Evolutionary conservation across 2,888 invertebrate species (phyloP), one percentile per base, ranked within the genome.

Genomic region (Laspeyria flexula): DNA sequence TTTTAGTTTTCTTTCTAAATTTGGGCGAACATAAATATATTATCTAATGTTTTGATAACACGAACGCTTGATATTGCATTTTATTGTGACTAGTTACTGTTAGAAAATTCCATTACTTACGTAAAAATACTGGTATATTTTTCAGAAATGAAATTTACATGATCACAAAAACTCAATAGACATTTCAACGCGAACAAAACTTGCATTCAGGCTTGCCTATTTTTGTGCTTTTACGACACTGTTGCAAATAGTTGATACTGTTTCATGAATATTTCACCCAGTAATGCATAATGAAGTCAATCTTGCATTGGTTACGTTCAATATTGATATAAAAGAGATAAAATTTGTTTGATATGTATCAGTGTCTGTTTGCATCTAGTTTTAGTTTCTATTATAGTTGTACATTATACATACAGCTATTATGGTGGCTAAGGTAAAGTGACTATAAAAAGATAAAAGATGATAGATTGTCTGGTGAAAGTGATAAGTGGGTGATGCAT

Each of bases 391-490:
- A 34, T 29, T 23, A 47, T 21, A 11, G 2, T 2, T 18, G 5
- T 25, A 46, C 40, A 46, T 46, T 42, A 48, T 37, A 42, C 35
- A 30, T 25, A 43, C 34, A 25, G 34, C 21, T 47, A 61, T 55
- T 48, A 61, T 61, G 61, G 34, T 55, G 41, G 45, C 48, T 23
- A 58, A 58, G 53, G 58, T 58, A 54, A 21, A 23, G 25, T 35
- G 30, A 11, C n/a, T 4, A 30, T n/a, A 11, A 11, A 46, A 13
- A 49, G 1, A 21, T 46, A 3, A 23, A 39, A 16, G 21, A 33
- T 16, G 23, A 33, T 18, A 3, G 30, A 5, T 16, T 10, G 9
- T 31, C 41, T 3, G 11, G 30, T 30, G 60, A 57, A 6, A 49
- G 56, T 18, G 55, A 49, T 6, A 56, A 65, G 12, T 60, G 60